These are phyloP conservation scores for Dryoscopus gambensis DNA, from an alignment of 2,113 vertebrate species.

Conservation along the genomic window DNA sequence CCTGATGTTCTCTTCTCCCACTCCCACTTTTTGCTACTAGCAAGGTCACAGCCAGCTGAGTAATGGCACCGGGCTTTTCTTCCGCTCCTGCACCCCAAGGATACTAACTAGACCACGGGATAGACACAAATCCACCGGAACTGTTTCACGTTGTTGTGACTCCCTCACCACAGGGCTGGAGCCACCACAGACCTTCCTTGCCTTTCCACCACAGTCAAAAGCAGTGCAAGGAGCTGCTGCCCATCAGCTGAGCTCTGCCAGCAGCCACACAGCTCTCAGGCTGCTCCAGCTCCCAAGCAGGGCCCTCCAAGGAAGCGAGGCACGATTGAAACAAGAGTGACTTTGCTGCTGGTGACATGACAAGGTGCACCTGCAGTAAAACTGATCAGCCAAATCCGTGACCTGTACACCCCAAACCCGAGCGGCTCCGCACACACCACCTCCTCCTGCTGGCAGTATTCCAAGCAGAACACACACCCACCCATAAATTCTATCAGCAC, in stretches of 20 bases:
- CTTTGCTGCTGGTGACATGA: rapidly evolving
- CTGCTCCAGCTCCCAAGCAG: rapidly evolving
- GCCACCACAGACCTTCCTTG: background rate
- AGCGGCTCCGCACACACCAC: background rate
- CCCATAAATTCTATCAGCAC: rapidly evolving
- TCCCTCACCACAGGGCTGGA: background rate
- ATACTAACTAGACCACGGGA: rapidly evolving
- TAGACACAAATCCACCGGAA: background rate
- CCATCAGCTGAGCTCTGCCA: background rate
- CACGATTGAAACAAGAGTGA: rapidly evolving
- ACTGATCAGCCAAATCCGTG: background rate
- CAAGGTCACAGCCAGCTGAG: background rate
- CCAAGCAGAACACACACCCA: background rate
- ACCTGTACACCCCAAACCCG: rapidly evolving
- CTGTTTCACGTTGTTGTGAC: rapidly evolving
- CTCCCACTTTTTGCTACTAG: background rate
- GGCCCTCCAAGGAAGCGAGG: background rate
- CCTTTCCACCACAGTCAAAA: background rate
- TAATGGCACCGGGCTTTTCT: background rate
- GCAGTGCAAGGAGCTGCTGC: rapidly evolving
- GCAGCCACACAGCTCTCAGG: background rate
- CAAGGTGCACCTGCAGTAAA: rapidly evolving
- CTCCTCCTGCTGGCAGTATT: background rate
- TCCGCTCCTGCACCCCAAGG: background rate
- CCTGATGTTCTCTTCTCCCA: background rate